Percentiles rank a stretch among this genome's conserved stretches.
phyloP scores from a whole-genome alignment of 2,113 vertebrate species.

The Toxotes jaculatrix region DNA sequence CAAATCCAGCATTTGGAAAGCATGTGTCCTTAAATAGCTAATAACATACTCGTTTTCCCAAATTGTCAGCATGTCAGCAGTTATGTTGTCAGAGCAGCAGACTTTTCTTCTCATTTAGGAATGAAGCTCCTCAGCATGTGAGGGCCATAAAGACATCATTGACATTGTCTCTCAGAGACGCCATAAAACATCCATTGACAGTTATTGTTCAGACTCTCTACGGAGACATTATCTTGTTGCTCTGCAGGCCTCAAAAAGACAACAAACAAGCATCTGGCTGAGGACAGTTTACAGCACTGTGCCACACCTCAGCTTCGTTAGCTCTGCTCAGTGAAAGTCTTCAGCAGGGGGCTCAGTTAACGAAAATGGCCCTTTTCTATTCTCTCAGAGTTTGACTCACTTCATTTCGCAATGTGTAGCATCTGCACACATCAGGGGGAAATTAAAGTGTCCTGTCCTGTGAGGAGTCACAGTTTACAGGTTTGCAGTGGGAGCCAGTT shows the following conservation, averaged over 20 bases:
- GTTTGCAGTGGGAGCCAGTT: slow-evolving; percentile 34
- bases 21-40: neutral
- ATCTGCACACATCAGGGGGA: slow-evolving; percentile 9
- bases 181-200: slow-evolving; percentile 53
- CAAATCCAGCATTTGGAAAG: neutral
- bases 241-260: slow-evolving; percentile 49
- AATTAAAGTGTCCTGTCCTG: neutral
- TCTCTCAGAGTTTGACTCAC: slow-evolving; percentile 33
- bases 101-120: slow-evolving; percentile 23
- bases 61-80: neutral
- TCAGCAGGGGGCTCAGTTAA: neutral
- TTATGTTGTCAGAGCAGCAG: slow-evolving; percentile 7
- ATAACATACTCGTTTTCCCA: neutral
- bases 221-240: slow-evolving; percentile 50
- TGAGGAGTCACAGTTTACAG: slow-evolving; percentile 17
- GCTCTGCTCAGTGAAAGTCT: slow-evolving; percentile 1
- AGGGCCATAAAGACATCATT: slow-evolving; percentile 54
- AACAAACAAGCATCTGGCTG: slow-evolving; percentile 53
- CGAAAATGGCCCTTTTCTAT: slow-evolving; percentile 23
- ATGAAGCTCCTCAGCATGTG: slow-evolving; percentile 22
- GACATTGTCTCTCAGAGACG: slow-evolving; percentile 36
- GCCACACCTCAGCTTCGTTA: slow-evolving; percentile 36
- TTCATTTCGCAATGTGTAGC: slow-evolving; percentile 1
- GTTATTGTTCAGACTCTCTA: slow-evolving; percentile 48
- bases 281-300: slow-evolving; percentile 24